Conservation (phyloP, 1,140 invertebrate genomes). For the Pseudomyrmex dendroicus region DNA sequence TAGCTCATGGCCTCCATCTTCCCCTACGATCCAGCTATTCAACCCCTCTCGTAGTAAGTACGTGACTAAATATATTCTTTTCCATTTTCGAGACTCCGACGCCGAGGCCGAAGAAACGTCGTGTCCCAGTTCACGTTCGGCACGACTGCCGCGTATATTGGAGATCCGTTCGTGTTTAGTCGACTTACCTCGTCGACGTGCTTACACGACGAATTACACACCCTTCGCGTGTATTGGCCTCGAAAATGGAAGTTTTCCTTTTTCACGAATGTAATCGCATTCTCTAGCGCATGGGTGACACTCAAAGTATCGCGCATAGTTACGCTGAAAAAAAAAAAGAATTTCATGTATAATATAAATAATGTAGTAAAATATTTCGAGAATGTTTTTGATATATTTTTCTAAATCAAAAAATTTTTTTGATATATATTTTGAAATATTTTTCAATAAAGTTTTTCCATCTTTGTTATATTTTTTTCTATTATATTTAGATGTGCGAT, state of each 20-base stretch:
- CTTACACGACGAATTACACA: constrained; percentile 51
- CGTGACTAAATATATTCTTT: constrained; percentile 64
- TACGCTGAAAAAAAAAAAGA: constrained; percentile 22
- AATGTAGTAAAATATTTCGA: too few relatives aligned
- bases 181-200: constrained; percentile 45
- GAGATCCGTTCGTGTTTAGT: constrained; percentile 59
- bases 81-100: neutral
- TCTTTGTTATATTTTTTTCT: too few relatives aligned
- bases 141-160: constrained; percentile 51
- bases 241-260: constrained; percentile 6
- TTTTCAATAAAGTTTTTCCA: too few relatives aligned
- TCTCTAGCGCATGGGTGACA: neutral
- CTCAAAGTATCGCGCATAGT: neutral
- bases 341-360: neutral
- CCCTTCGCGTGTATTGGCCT: constrained; percentile 11
- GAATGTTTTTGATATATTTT: neutral
- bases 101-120: constrained; percentile 27
- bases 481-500: neutral
- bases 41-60: constrained; percentile 35
- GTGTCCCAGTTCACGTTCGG: constrained; percentile 64
- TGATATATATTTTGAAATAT: too few relatives aligned
- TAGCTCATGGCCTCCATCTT: neutral
- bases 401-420: neutral
- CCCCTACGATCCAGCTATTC: constrained; percentile 18
- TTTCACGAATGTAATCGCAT: neutral